phyloP scores from a whole-genome alignment of 2,888 invertebrate genomes.

The Hylaea fasciaria region DNA sequence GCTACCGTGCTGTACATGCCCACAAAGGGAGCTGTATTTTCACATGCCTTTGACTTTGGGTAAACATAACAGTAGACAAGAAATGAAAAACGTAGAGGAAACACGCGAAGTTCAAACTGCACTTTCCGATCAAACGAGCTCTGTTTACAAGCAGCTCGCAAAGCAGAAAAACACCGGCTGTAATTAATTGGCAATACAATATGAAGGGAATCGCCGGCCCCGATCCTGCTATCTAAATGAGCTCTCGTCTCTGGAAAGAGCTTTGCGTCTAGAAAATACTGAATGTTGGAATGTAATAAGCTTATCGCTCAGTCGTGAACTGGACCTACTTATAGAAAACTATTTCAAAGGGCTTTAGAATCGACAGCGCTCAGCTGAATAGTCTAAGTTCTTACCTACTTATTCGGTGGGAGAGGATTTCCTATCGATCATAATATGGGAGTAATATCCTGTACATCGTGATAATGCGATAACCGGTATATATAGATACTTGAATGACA shows the following conservation, averaged over 20 bases:
- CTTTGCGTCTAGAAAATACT: constrained; percentile 24
- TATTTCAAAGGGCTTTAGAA: constrained; percentile 34
- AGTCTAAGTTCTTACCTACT: not conserved
- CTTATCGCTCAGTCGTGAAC: constrained; percentile 16
- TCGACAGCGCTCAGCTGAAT: constrained; percentile 18
- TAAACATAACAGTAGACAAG: not conserved
- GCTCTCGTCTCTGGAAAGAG: constrained; percentile 20
- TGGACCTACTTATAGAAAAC: constrained; percentile 29
- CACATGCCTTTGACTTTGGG: too few species aligned
- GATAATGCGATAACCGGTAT: not conserved
- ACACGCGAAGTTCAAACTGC: not conserved
- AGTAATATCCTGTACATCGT: constrained; percentile 24
- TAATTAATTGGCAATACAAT: constrained; percentile 19
- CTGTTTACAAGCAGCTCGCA: not conserved
- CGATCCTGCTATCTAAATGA: constrained; percentile 20
- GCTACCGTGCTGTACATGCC: too few species aligned
- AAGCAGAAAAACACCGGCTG: constrained; percentile 3
- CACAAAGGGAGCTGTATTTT: too few species aligned
- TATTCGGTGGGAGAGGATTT: constrained; percentile 25
- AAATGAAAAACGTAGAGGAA: not conserved
- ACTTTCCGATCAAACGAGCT: constrained; percentile 4
- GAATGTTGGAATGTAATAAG: constrained; percentile 30
- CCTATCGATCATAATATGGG: constrained; percentile 33
- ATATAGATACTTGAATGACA: not conserved
- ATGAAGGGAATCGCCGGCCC: constrained; percentile 17